A percentile compares a stretch with the other conserved stretches of the same genome.
Conservation (phyloP, 2,888 invertebrate genomes). For the Protonemura montana region DNA sequence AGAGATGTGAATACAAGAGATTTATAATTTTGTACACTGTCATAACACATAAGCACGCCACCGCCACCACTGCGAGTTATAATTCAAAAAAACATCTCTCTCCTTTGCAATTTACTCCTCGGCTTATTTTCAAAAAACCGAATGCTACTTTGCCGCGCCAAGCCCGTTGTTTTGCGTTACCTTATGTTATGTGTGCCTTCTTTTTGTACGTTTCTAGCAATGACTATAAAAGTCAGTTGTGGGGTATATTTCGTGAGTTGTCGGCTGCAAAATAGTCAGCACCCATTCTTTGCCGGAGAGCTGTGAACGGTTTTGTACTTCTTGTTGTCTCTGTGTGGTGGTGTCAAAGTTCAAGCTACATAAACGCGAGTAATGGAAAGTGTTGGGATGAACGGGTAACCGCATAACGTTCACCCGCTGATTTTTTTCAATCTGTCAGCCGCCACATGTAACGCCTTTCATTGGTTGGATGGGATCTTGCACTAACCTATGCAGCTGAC, state of each 20-base stretch:
- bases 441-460: no score
- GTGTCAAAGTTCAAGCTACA: background rate
- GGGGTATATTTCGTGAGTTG: background rate
- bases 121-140: slow-evolving; percentile 23
- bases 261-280: background rate
- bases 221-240: slow-evolving; percentile 12
- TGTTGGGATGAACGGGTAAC: no score
- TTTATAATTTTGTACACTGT: slow-evolving; percentile 42
- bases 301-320: background rate
- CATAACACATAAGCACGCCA: slow-evolving; percentile 35
- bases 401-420: no score
- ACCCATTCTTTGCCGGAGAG: background rate
- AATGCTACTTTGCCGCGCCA: background rate
- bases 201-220: background rate
- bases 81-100: slow-evolving; percentile 35
- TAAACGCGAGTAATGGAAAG: background rate
- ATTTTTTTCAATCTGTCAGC: no score
- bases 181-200: background rate
- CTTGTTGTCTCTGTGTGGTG: background rate
- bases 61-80: slow-evolving; percentile 21
- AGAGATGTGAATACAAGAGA: slow-evolving; percentile 19
- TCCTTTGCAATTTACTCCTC: slow-evolving; percentile 33
- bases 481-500: no score
- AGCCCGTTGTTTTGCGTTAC: background rate
- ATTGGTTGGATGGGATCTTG: no score